Conservation (phyloP, 1,140 invertebrate genomes). For the Pissodes strobi region DNA sequence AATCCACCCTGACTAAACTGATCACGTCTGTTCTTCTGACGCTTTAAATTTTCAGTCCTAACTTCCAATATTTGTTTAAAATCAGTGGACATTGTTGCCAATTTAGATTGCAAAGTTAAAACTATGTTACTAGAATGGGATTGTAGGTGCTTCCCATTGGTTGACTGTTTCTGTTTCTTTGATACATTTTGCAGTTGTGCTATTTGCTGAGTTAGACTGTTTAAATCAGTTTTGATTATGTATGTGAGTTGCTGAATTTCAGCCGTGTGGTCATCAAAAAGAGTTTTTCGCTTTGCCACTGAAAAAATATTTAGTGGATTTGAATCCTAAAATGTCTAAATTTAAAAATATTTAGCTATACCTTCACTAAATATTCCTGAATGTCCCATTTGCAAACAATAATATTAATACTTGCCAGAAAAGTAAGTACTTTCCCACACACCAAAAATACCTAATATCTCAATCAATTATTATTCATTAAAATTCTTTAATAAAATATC, state of each 20-base stretch:
- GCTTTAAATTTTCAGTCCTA: constrained; percentile 90
- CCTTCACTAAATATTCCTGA: too few relatives aligned
- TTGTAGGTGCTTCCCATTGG: constrained; percentile 79
- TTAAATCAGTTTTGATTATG: constrained; percentile 96
- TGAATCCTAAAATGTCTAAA: neutral
- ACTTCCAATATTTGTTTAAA: constrained; percentile 90
- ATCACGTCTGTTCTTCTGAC: constrained; percentile 90
- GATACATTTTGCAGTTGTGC: constrained; percentile 82
- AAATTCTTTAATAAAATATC: too few relatives aligned
- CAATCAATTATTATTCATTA: too few relatives aligned
- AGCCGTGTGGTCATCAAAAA: constrained; percentile 93
- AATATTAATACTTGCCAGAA: too few relatives aligned
- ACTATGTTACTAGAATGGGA: too few relatives aligned
- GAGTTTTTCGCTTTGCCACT: constrained; percentile 96
- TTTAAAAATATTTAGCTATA: too few relatives aligned
- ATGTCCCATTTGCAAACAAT: too few relatives aligned
- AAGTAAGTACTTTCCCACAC: too few relatives aligned
- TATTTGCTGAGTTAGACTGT: constrained; percentile 94
- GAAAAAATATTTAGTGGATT: constrained; percentile 53
- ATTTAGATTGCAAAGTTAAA: too few relatives aligned
- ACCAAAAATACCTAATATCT: too few relatives aligned
- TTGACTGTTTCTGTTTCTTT: constrained; percentile 65
- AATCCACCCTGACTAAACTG: constrained; percentile 87
- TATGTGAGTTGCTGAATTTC: constrained; percentile 98
- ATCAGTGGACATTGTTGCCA: too few relatives aligned